Percentiles rank a stretch among this genome's conserved stretches.
These are phyloP conservation scores for Polypterus senegalus DNA, from an alignment of 2,113 vertebrate species.

Conservation along the genomic window DNA sequence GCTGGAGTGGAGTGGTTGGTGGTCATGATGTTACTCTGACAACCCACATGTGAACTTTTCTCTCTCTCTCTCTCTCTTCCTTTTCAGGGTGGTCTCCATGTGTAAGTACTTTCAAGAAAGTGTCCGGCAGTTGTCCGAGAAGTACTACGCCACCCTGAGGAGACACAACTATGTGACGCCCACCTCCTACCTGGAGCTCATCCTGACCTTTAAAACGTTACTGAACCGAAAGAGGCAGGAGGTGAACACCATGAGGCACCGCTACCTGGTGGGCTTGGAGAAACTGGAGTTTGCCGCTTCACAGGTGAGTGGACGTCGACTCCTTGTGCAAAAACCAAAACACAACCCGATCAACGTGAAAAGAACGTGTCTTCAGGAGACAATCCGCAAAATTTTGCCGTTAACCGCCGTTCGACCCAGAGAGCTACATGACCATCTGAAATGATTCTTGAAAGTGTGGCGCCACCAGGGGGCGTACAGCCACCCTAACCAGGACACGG, in stretches of 20 bases:
- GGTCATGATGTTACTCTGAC: too few species aligned
- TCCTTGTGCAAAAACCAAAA: too few species aligned
- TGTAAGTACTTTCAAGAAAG: slow-evolving; percentile 82
- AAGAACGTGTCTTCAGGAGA: too few species aligned
- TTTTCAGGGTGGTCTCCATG: slow-evolving; percentile 71
- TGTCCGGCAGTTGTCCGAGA: slow-evolving; percentile 54
- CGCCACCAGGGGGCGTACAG: too few species aligned
- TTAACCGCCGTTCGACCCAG: too few species aligned
- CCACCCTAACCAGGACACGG: too few species aligned
- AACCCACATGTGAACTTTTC: too few species aligned
- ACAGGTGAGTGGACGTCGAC: slow-evolving; percentile 47
- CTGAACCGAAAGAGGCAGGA: slow-evolving; percentile 66
- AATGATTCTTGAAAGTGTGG: too few species aligned
- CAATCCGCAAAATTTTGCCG: too few species aligned
- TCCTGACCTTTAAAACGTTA: slow-evolving; percentile 77
- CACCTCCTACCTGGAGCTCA: slow-evolving; percentile 80
- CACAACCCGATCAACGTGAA: too few species aligned
- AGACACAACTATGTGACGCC: slow-evolving; percentile 87
- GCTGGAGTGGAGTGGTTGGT: too few species aligned
- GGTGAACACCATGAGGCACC: slow-evolving; percentile 59
- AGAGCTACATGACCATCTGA: too few species aligned
- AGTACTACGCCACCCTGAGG: slow-evolving; percentile 54
- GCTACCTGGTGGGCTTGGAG: slow-evolving; percentile 70
- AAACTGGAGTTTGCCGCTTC: slow-evolving; percentile 80
- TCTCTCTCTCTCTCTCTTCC: not conserved